phyloP scores from a whole-genome alignment of 2,888 invertebrate genomes.

The Unio pictorum region DNA sequence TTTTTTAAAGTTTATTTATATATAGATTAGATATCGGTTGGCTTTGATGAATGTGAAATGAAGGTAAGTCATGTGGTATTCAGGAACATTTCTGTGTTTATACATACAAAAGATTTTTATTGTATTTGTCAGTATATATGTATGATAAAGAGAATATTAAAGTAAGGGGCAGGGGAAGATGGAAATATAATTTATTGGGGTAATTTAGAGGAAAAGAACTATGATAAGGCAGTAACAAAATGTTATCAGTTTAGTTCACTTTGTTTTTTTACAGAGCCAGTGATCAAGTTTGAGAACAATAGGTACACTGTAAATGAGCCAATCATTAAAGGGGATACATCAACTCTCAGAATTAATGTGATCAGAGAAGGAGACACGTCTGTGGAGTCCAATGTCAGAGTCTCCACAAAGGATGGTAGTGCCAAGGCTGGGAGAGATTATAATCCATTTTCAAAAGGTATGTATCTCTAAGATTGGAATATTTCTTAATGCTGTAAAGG shows the following conservation, averaged over 20 bases:
- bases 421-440: slow-evolving; percentile 70
- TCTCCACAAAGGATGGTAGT: slow-evolving; percentile 70
- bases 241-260: slow-evolving; percentile 38
- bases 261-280: slow-evolving; percentile 57
- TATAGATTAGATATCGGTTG: too few species aligned
- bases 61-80: too few species aligned
- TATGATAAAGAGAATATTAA: background rate
- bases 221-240: slow-evolving; percentile 25
- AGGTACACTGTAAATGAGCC: slow-evolving; percentile 68
- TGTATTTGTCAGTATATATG: background rate
- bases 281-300: slow-evolving; percentile 63
- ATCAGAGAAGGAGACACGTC: slow-evolving; percentile 67
- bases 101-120: background rate
- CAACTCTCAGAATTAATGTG: slow-evolving; percentile 61
- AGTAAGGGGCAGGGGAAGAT: background rate
- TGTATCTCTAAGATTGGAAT: background rate
- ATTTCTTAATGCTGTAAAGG: background rate
- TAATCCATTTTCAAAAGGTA: slow-evolving; percentile 67
- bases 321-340: slow-evolving; percentile 54
- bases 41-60: too few species aligned
- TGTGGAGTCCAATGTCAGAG: slow-evolving; percentile 60
- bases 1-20: too few species aligned
- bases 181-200: background rate
- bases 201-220: background rate
- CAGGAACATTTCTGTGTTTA: too few species aligned